phyloP scores from a whole-genome alignment of 2,797 vertebrate genomes.

The Pampus argenteus region DNA sequence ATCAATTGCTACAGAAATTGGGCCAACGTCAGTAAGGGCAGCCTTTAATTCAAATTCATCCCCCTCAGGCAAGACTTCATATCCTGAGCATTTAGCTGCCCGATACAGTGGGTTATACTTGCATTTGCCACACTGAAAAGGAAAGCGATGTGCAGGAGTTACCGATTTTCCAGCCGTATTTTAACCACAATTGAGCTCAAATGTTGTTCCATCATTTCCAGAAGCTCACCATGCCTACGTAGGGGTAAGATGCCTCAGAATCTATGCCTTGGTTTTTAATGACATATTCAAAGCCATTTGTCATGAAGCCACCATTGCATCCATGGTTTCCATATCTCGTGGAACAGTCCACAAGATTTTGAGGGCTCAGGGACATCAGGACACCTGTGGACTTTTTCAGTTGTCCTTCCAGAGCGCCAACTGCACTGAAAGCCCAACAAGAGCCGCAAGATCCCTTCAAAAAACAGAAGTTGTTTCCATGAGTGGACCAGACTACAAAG shows the following conservation, averaged over 20 bases:
- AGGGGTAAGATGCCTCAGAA: constrained; percentile 72
- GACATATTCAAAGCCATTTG: constrained; percentile 72
- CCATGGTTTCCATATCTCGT: constrained; percentile 63
- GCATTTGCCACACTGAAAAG: constrained; percentile 70
- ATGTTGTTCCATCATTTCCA: rapidly evolving
- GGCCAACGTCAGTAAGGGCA: constrained; percentile 83
- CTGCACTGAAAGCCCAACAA: constrained; percentile 81
- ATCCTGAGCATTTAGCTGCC: constrained; percentile 86
- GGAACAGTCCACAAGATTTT: constrained; percentile 81
- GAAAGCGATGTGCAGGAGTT: rapidly evolving
- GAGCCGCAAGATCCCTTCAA: constrained; percentile 73
- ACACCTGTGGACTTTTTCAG: constrained; percentile 70
- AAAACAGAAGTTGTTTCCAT: rapidly evolving
- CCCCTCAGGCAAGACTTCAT: constrained; percentile 71
- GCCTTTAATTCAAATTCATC: constrained; percentile 80
- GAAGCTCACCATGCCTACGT: constrained; percentile 49
- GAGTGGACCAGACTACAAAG: background rate
- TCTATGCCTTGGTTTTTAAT: constrained; percentile 70
- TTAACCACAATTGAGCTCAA: background rate
- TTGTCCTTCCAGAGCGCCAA: constrained; percentile 77
- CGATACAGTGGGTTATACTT: constrained; percentile 72
- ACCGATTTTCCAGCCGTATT: background rate
- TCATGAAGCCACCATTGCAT: constrained; percentile 74
- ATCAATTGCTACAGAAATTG: constrained; percentile 87
- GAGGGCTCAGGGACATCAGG: constrained; percentile 74